Conservation (phyloP, 2,888 invertebrate genomes). For the Pristionchus entomophagus region DNA sequence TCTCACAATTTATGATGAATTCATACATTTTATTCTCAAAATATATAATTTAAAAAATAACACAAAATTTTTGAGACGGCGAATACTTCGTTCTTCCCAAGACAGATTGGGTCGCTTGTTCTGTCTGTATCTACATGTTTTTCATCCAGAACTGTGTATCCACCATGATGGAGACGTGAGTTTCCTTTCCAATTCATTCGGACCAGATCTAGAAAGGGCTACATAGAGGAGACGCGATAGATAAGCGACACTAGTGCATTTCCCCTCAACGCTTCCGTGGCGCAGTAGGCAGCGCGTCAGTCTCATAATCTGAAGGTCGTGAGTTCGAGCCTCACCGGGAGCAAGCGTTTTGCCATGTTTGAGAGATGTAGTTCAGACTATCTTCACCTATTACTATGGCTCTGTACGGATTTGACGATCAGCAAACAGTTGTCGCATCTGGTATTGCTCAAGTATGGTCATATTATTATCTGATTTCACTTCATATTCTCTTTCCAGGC, state of each 20-base stretch:
- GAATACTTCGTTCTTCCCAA: constrained; percentile 46
- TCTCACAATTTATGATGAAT: neutral
- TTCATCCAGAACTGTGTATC: constrained; percentile 44
- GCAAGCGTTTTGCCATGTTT: constrained; percentile 56
- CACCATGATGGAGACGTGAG: constrained; percentile 42
- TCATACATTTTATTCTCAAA: neutral
- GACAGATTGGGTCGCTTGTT: neutral
- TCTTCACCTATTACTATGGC: constrained; percentile 46
- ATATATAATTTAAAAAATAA: neutral
- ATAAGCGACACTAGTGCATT: neutral
- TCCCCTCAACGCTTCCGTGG: constrained; percentile 59
- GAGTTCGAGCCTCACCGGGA: constrained; percentile 90
- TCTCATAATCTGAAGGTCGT: constrained; percentile 94
- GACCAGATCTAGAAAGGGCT: neutral
- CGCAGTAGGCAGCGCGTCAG: constrained; percentile 91
- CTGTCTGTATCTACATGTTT: constrained; percentile 42
- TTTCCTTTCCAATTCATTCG: neutral
- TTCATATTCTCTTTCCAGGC: neutral
- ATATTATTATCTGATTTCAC: neutral
- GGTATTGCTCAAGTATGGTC: constrained; percentile 5
- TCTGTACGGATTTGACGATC: constrained; percentile 32
- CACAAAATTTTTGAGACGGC: neutral
- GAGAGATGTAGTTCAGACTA: neutral
- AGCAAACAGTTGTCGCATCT: constrained; percentile 23
- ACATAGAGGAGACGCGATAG: neutral